phyloP scores from a whole-genome alignment of 2,797 vertebrate species.

The Myotis planiceps region DNA sequence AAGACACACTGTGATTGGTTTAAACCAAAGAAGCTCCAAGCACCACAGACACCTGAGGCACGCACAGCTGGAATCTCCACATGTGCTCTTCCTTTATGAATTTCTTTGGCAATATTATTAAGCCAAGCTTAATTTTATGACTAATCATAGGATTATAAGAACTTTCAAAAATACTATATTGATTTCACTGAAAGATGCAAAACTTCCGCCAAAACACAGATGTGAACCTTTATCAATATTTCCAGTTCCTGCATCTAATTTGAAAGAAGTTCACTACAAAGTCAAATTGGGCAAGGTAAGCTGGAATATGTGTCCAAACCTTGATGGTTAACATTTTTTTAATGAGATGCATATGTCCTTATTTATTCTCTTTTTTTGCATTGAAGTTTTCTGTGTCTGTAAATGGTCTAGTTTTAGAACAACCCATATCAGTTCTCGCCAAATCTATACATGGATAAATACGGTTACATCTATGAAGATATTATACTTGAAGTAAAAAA shows the following conservation, averaged over 20 bases:
- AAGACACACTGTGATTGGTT: slow-evolving; percentile 57
- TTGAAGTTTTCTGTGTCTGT: not conserved
- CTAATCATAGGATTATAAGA: not conserved
- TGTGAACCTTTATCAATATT: not conserved
- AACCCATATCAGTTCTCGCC: not conserved
- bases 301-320: not conserved
- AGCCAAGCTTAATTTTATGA: slow-evolving; percentile 9
- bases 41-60: not conserved
- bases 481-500: not conserved
- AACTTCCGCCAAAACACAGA: not conserved
- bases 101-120: slow-evolving; percentile 39
- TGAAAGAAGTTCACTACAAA: not conserved
- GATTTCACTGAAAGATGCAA: slow-evolving; percentile 34
- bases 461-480: not conserved
- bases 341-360: not conserved
- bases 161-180: slow-evolving; percentile 41
- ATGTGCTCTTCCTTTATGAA: not conserved
- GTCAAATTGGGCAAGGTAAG: not conserved
- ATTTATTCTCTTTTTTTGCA: not conserved
- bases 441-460: not conserved
- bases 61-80: not conserved
- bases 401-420: not conserved
- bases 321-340: not conserved
- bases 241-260: not conserved
- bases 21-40: slow-evolving; percentile 21